phyloP scores from a whole-genome alignment of 2,113 vertebrate species.

The Dermatemys mawii region DNA sequence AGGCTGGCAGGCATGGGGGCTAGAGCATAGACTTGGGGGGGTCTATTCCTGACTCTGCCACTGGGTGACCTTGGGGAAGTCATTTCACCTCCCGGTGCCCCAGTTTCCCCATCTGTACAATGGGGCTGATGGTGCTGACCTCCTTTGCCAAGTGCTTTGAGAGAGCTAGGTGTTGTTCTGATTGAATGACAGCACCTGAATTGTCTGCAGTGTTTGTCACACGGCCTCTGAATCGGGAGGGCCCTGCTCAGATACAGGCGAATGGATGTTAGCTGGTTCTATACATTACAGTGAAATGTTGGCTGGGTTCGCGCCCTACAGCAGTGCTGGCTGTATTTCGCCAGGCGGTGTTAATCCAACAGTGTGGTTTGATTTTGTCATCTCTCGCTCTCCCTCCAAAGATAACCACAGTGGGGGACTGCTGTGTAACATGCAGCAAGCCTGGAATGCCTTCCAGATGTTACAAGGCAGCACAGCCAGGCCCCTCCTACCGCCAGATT shows the following conservation, averaged over 20 bases:
- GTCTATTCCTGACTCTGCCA: not conserved
- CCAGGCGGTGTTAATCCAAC: not conserved
- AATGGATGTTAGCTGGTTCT: not conserved
- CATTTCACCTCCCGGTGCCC: not conserved
- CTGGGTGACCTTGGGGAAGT: not conserved
- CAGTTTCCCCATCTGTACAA: not conserved
- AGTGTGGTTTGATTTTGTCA: not conserved
- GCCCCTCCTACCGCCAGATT: not conserved
- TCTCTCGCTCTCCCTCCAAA: not conserved
- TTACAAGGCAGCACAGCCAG: not conserved
- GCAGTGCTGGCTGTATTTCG: not conserved
- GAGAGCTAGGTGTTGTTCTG: not conserved
- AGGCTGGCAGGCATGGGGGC: not conserved
- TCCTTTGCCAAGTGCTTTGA: not conserved
- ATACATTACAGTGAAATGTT: not conserved
- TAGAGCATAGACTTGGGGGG: not conserved
- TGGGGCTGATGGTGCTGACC: not conserved
- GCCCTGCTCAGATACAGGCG: not conserved
- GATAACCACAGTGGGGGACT: not conserved
- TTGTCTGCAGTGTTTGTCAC: not conserved
- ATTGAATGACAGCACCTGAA: not conserved
- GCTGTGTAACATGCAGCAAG: not conserved
- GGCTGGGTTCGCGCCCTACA: not conserved
- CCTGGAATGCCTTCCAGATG: not conserved
- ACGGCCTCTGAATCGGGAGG: not conserved